These are phyloP conservation scores for Volucella inflata DNA, from an alignment of 2,888 invertebrate species.

Conservation along the genomic window DNA sequence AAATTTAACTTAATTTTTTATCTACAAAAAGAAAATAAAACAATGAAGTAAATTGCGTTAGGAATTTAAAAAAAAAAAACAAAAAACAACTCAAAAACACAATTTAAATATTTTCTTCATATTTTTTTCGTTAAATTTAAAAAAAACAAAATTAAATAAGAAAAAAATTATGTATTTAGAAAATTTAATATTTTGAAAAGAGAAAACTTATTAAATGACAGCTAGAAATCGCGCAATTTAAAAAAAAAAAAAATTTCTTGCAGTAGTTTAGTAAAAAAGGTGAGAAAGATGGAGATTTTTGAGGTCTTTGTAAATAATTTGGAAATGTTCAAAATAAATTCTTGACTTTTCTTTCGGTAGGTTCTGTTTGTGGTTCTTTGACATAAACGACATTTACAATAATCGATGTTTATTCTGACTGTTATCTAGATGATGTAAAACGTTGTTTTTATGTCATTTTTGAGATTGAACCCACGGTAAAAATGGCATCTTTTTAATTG, in stretches of 20 bases:
- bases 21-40: conserved; percentile 28
- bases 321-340: too few species aligned
- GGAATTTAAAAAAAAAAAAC: conserved; percentile 2
- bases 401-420: conserved; percentile 39
- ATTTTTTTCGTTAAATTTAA: conserved; percentile 61
- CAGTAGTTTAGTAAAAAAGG: too few species aligned
- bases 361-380: not conserved
- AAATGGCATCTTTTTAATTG: conserved; percentile 23
- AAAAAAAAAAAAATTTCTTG: too few species aligned
- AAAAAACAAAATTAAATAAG: conserved; percentile 25
- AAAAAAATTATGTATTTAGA: conserved; percentile 65
- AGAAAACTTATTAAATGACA: conserved; percentile 17
- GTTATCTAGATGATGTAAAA: conserved; percentile 73
- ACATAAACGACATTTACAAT: not conserved
- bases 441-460: conserved; percentile 66
- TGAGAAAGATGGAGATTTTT: not conserved
- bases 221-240: conserved; percentile 7
- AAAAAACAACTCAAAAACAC: conserved; percentile 6
- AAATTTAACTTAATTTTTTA: conserved; percentile 54
- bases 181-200: conserved; percentile 41
- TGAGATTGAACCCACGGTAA: conserved; percentile 59
- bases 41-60: conserved; percentile 22
- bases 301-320: not conserved
- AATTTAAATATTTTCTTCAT: conserved; percentile 56
- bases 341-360: too few species aligned